phyloP scores from a whole-genome alignment of 2,888 invertebrate genomes.

The Sussaba pulchella region DNA sequence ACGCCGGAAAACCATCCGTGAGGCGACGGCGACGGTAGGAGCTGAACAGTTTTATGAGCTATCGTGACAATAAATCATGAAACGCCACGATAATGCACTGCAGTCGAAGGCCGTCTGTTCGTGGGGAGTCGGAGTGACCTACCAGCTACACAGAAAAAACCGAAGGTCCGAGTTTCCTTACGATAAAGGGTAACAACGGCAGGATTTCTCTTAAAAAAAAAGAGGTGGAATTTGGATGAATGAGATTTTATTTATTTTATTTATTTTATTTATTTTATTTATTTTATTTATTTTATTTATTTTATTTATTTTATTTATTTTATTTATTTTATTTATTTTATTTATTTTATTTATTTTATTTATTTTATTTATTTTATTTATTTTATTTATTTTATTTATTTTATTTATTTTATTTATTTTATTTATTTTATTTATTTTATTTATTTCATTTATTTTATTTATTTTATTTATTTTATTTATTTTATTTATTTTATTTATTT shows the following conservation, averaged over 20 bases:
- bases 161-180: slow-evolving; percentile 43
- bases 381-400: too few species aligned
- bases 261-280: not conserved
- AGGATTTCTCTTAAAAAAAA: not conserved
- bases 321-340: too few species aligned
- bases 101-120: slow-evolving; percentile 23
- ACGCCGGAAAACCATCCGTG: slow-evolving; percentile 22
- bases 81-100: slow-evolving; percentile 46
- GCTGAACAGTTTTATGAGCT: slow-evolving; percentile 53
- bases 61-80: slow-evolving; percentile 61
- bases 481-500: too few species aligned
- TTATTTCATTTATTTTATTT: too few species aligned
- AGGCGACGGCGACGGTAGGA: slow-evolving; percentile 20
- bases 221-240: not conserved
- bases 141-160: slow-evolving; percentile 32
- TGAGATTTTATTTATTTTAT: not conserved
- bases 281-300: too few species aligned
- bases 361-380: too few species aligned
- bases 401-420: too few species aligned
- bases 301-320: too few species aligned
- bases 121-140: slow-evolving; percentile 35
- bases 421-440: too few species aligned
- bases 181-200: not conserved
- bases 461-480: too few species aligned
- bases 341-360: too few species aligned